phyloP scores from a whole-genome alignment of 2,888 invertebrate species.

The Drosophila fulvimacula region DNA sequence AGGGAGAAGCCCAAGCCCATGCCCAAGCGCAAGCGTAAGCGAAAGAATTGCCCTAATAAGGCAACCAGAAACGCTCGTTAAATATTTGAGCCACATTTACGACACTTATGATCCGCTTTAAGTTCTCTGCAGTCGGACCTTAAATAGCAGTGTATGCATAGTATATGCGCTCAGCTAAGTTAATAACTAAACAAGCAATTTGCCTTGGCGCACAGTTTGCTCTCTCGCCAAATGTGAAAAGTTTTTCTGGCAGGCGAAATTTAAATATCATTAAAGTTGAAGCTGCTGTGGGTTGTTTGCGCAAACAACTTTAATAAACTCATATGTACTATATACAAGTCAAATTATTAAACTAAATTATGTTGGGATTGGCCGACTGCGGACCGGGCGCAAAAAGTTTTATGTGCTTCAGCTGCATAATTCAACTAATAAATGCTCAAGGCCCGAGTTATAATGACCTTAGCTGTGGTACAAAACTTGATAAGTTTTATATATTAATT shows the following conservation, averaged over 20 bases:
- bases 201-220: slow-evolving; percentile 27
- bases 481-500: slow-evolving; percentile 11
- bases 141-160: slow-evolving; percentile 2
- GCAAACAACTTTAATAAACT: slow-evolving; percentile 43
- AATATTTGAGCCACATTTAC: slow-evolving; percentile 56
- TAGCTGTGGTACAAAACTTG: neutral
- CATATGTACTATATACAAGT: slow-evolving; percentile 30
- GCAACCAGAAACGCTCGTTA: slow-evolving; percentile 44
- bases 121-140: slow-evolving; percentile 40
- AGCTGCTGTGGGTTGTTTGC: slow-evolving; percentile 21
- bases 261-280: slow-evolving; percentile 73
- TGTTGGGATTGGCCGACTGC: slow-evolving; percentile 38
- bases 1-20: too few relatives aligned
- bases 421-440: slow-evolving; percentile 43
- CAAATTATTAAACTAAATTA: slow-evolving; percentile 49
- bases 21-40: slow-evolving; percentile 16
- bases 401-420: slow-evolving; percentile 42
- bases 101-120: slow-evolving; percentile 48
- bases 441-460: slow-evolving; percentile 31
- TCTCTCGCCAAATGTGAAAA: slow-evolving; percentile 58
- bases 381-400: slow-evolving; percentile 45
- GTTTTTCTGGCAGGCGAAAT: slow-evolving; percentile 59
- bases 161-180: slow-evolving; percentile 21
- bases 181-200: slow-evolving; percentile 42
- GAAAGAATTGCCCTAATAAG: slow-evolving; percentile 51